A percentile compares a stretch with the other conserved stretches of the same genome.
Evolutionary conservation across 2,113 vertebrate genomes (phyloP).

Genomic region (Microtus montanus): DNA sequence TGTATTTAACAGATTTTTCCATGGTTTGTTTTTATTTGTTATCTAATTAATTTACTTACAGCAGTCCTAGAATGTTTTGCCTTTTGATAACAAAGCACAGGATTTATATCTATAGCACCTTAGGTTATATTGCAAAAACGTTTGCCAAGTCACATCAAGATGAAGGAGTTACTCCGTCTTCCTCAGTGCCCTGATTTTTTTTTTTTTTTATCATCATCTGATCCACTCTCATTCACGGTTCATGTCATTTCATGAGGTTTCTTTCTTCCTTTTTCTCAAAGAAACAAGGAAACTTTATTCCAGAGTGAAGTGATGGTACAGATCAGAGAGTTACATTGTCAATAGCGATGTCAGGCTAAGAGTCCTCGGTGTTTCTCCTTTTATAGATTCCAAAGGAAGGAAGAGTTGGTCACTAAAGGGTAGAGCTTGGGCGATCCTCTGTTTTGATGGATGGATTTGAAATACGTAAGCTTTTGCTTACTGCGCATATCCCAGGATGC

Average conservation of each 20-base stretch:
- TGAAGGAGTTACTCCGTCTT: neutral
- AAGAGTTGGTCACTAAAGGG: neutral
- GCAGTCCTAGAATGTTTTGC: neutral
- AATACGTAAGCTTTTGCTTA: neutral
- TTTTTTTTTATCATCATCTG: neutral
- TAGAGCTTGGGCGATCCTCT: neutral
- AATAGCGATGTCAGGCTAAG: too few relatives aligned
- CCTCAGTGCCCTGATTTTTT: neutral
- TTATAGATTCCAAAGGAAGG: neutral
- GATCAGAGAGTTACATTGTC: neutral
- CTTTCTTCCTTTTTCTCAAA: neutral
- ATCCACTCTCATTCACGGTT: neutral
- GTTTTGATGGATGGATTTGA: neutral
- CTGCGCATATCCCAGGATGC: neutral
- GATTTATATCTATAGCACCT: neutral
- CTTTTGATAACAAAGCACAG: conserved; percentile 13
- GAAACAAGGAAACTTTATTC: neutral
- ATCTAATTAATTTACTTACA: neutral
- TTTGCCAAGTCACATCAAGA: neutral
- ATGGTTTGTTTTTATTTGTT: neutral
- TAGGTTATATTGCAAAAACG: neutral
- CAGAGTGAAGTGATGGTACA: neutral
- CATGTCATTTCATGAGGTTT: neutral
- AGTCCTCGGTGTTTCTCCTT: too few relatives aligned
- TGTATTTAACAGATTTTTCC: neutral